A percentile compares a stretch with the other conserved stretches of the same genome.
Conservation (phyloP, 1,140 invertebrate genomes). For the Danaus plexippus region DNA sequence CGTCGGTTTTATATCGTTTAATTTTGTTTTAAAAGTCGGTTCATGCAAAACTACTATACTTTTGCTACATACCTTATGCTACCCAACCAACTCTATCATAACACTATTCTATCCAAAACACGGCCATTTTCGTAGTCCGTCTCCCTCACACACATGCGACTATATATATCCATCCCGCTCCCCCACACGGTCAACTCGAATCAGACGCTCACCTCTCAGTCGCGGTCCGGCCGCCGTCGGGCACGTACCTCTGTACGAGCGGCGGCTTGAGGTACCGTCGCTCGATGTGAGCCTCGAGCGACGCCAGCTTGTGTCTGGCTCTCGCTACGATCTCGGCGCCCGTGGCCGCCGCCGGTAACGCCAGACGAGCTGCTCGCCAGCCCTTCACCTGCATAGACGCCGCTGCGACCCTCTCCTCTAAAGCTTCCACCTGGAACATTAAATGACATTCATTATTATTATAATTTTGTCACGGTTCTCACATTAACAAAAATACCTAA, state of each 20-base stretch:
- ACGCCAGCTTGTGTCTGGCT: constrained; percentile 78
- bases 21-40: too few relatives aligned
- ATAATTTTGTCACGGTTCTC: too few relatives aligned
- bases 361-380: constrained; percentile 89
- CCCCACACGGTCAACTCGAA: background rate
- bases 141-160: too few relatives aligned
- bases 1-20: too few relatives aligned
- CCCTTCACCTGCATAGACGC: constrained; percentile 96
- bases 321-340: constrained; percentile 72
- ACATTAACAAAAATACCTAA: too few relatives aligned
- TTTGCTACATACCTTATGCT: too few relatives aligned
- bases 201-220: background rate
- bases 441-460: too few relatives aligned
- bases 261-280: constrained; percentile 94
- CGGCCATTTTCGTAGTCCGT: too few relatives aligned
- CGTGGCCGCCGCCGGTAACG: constrained; percentile 70
- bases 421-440: constrained; percentile 80
- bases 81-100: too few relatives aligned
- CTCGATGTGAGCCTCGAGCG: constrained; percentile 92
- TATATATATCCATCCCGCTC: background rate
- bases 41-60: too few relatives aligned
- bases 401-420: constrained; percentile 93
- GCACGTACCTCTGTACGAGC: constrained; percentile 75
- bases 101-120: too few relatives aligned
- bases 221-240: constrained; percentile 9